Evolutionary conservation across 2,113 vertebrate genomes (phyloP), one percentile per base, ranked within the genome.

Genomic region (Rhombomys opimus): DNA sequence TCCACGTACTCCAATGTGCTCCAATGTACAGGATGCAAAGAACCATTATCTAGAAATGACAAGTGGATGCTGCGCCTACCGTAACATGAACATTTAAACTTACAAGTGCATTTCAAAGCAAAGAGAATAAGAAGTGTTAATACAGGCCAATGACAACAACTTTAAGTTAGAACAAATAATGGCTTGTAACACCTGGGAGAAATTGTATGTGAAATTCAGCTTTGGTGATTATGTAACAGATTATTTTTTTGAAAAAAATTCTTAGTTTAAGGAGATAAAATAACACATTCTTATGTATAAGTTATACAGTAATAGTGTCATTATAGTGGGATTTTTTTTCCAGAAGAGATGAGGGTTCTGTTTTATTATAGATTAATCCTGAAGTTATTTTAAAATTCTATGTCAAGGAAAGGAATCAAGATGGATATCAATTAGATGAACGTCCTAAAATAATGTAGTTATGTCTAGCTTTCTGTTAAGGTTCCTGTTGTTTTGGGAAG

Each of bases 111-210:
- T 59, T 18, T 68, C 65, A 68, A 87, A 11, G 23, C 6, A 92
- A 89, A 90, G 85, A 81, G 11, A 92, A n/a, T 63, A 70, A 46
- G 3, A 86, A 70, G 67, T 25, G 22, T 86, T 52, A 38, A 68
- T 32, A 46, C 92, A 27, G 46, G 54, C 52, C 38, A 81, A 20
- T 67, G n/a, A 2, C 23, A 46, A 0, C 8, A 54, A 82, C 23
- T 88, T 82, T 92, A 78, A 91, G 72, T 65, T 80, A 82, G 25
- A 76, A 93, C 13, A 91, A 91, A 84, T 77, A 41, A 70, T 86
- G 78, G 30, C 57, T 25, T n/a, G 2, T 65, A 32, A 4, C 8
- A 2, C n/a, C 27, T 81, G n/a, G 91, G 73, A 67, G 80, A 73
- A 80, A 87, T 70, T 87, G 46, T 41, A 30, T 52, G 5, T 12